A percentile compares a stretch with the other conserved stretches of the same genome.
phyloP scores from a whole-genome alignment of 2,888 invertebrate genomes.

The Prenolepis imparis region DNA sequence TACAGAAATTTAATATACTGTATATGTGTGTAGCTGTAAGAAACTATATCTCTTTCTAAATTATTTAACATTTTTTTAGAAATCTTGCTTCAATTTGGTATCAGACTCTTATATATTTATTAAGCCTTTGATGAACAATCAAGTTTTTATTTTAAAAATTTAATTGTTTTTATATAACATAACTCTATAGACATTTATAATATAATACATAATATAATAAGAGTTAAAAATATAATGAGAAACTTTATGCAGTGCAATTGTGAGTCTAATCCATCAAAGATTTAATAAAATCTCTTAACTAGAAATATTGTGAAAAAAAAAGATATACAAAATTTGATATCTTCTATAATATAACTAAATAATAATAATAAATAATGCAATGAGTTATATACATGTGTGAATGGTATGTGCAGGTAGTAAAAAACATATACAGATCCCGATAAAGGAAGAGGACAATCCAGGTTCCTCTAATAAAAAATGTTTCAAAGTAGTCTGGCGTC shows the following conservation, averaged over 20 bases:
- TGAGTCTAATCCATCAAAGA: too few relatives aligned
- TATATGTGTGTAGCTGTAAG: not conserved
- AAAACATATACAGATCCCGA: conserved; percentile 79
- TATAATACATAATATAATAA: too few relatives aligned
- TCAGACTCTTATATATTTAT: not conserved
- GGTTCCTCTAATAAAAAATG: conserved; percentile 77
- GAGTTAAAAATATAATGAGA: not conserved
- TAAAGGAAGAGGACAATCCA: conserved; percentile 77
- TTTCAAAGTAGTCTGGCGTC: conserved; percentile 79
- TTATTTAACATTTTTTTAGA: not conserved
- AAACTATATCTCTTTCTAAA: not conserved
- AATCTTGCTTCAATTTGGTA: not conserved
- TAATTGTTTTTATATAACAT: too few relatives aligned
- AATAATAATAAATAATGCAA: conserved; percentile 70
- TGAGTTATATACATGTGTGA: conserved; percentile 65
- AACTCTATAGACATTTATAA: too few relatives aligned
- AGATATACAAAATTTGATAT: conserved; percentile 48
- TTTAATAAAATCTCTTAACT: not conserved
- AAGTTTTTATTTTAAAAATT: conserved; percentile 4
- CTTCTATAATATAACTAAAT: conserved; percentile 25
- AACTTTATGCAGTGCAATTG: too few relatives aligned
- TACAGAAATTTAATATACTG: not conserved
- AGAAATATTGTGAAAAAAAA: not conserved
- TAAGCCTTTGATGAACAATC: not conserved
- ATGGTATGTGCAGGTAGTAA: conserved; percentile 84